Conservation (phyloP, 64 coral and sea anemone genomes). For the Acropora yongei region DNA sequence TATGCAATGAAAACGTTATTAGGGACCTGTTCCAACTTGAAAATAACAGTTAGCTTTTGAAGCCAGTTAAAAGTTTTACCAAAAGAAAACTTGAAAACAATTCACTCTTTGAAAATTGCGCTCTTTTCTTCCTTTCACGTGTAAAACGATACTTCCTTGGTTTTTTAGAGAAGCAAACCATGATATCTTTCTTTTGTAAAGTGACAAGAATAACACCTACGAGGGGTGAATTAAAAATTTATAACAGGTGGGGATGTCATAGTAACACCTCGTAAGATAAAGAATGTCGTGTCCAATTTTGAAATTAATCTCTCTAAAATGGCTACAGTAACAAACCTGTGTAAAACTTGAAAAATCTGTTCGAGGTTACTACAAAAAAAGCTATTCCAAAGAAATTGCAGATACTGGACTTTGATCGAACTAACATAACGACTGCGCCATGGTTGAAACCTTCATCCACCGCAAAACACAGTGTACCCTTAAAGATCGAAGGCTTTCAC, state of each 20-base stretch:
- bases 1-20: too few relatives aligned
- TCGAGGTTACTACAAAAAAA: neutral
- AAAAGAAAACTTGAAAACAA: too few relatives aligned
- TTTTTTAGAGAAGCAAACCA: neutral
- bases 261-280: neutral
- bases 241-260: constrained; percentile 7
- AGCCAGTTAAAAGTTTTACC: too few relatives aligned
- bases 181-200: neutral
- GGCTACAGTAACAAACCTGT: neutral
- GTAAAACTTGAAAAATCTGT: too few relatives aligned
- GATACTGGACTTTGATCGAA: neutral
- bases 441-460: neutral
- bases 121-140: too few relatives aligned
- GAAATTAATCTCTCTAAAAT: neutral
- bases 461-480: neutral
- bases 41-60: too few relatives aligned
- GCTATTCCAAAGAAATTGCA: too few relatives aligned
- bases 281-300: constrained; percentile 20
- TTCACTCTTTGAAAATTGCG: too few relatives aligned
- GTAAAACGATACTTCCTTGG: too few relatives aligned
- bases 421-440: neutral
- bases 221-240: constrained; percentile 30
- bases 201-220: constrained; percentile 30
- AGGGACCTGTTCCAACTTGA: too few relatives aligned
- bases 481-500: neutral